Evolutionary conservation across 2,888 invertebrate species (phyloP).

Genomic region (Alcis repandata): DNA sequence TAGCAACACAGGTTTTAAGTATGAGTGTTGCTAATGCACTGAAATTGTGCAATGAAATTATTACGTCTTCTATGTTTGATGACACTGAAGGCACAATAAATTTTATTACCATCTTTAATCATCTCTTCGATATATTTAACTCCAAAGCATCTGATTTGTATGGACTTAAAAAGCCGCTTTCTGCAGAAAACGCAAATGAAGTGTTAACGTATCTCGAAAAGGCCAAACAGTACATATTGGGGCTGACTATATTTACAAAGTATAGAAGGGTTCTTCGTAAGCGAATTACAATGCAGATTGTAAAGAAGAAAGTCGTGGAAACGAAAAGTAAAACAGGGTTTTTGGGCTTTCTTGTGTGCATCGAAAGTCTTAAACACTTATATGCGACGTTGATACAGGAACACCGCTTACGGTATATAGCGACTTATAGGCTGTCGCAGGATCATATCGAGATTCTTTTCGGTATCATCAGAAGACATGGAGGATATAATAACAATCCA

Average conservation of each 20-base stretch:
- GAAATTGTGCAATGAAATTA: neutral
- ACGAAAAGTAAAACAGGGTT: no score
- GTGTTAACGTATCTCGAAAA: neutral
- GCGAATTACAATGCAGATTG: neutral
- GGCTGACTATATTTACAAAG: neutral
- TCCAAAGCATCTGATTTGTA: neutral
- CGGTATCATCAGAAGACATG: no score
- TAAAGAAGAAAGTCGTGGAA: no score
- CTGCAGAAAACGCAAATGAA: neutral
- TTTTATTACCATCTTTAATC: neutral
- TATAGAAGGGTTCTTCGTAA: neutral
- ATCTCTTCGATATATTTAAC: neutral
- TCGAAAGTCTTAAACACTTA: no score
- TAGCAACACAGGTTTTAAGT: neutral
- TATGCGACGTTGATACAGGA: no score
- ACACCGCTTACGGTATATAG: no score
- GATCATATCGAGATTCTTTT: no score
- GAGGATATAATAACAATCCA: no score
- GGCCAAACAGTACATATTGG: neutral
- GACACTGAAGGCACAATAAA: neutral
- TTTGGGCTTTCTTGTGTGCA: no score
- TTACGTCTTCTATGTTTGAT: no score
- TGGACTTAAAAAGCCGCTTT: neutral
- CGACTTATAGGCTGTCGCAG: no score
- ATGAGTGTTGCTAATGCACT: conserved; percentile 15